Evolutionary conservation across 2,797 vertebrate species (phyloP).

Genomic region (Gorsachius magnificus): DNA sequence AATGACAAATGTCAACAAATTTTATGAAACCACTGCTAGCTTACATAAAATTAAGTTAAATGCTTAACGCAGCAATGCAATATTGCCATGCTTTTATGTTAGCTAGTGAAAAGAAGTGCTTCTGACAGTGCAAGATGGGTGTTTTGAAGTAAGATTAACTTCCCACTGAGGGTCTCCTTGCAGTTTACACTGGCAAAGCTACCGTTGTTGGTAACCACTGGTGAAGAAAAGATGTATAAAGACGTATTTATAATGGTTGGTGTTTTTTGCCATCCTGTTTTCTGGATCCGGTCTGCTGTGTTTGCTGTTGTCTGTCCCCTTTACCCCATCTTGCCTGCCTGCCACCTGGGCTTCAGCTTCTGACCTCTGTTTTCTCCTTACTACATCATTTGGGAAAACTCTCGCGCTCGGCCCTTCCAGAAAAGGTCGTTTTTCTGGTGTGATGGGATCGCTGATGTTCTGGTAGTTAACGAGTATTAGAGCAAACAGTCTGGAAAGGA

Average conservation of each 20-base stretch:
- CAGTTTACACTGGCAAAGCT: not conserved
- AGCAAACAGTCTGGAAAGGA: not conserved
- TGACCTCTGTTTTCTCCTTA: not conserved
- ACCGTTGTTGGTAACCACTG: not conserved
- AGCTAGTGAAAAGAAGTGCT: not conserved
- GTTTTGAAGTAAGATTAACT: not conserved
- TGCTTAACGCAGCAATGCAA: not conserved
- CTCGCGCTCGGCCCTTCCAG: not conserved
- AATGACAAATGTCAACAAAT: not conserved
- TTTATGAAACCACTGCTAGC: not conserved
- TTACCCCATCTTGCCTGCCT: accelerated
- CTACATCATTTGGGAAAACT: accelerated
- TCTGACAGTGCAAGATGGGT: not conserved
- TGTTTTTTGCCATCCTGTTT: not conserved
- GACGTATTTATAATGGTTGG: not conserved
- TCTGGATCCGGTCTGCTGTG: not conserved
- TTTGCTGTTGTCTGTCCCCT: not conserved
- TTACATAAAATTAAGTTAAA: constrained; percentile 5
- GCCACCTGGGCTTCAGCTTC: not conserved
- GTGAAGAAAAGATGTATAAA: not conserved
- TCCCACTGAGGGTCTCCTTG: not conserved
- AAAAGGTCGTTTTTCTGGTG: not conserved
- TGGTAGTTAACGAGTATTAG: not conserved
- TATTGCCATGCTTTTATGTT: not conserved
- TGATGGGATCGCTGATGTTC: not conserved